These are phyloP conservation scores for Lithobates pipiens DNA, from an alignment of 2,797 vertebrate genomes.

Conservation along the genomic window DNA sequence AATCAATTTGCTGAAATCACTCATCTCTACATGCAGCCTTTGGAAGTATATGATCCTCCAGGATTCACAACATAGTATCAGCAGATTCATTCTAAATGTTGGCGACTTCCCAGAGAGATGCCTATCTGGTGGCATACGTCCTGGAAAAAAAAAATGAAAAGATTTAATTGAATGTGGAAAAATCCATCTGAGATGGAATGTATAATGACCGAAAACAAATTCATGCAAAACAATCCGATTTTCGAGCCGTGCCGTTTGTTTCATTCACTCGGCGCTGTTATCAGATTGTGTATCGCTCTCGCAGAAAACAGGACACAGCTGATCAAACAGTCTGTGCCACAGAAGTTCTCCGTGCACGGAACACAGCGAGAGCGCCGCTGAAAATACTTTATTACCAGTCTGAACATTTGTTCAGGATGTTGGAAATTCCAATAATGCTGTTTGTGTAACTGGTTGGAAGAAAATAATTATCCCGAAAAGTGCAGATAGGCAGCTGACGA, in stretches of 20 bases:
- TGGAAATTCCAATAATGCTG: conserved; percentile 44
- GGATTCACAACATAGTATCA: background rate
- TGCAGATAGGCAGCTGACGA: conserved; percentile 17
- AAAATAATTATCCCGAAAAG: conserved; percentile 3
- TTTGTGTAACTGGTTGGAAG: conserved; percentile 42
- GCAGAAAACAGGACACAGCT: conserved; percentile 55
- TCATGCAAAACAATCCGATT: conserved; percentile 44
- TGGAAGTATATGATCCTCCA: background rate
- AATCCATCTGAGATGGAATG: conserved; percentile 45
- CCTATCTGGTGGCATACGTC: conserved; percentile 4
- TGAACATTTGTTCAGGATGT: conserved; percentile 54
- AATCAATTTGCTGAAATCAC: background rate
- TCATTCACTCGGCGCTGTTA: conserved; percentile 19
- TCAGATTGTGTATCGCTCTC: conserved; percentile 36
- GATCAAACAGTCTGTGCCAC: conserved; percentile 47
- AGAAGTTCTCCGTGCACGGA: conserved; percentile 7
- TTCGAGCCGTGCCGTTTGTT: conserved; percentile 8
- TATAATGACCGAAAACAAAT: conserved; percentile 40
- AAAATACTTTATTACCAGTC: conserved; percentile 38
- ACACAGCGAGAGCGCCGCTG: conserved; percentile 2
- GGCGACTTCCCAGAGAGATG: conserved; percentile 15
- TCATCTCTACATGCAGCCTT: background rate
- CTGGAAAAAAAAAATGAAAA: conserved; percentile 48
- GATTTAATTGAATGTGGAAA: conserved; percentile 24
- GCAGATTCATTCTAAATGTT: background rate